These are phyloP conservation scores for Chrysolina americana DNA, from an alignment of 2,888 invertebrate genomes.

Conservation along the genomic window DNA sequence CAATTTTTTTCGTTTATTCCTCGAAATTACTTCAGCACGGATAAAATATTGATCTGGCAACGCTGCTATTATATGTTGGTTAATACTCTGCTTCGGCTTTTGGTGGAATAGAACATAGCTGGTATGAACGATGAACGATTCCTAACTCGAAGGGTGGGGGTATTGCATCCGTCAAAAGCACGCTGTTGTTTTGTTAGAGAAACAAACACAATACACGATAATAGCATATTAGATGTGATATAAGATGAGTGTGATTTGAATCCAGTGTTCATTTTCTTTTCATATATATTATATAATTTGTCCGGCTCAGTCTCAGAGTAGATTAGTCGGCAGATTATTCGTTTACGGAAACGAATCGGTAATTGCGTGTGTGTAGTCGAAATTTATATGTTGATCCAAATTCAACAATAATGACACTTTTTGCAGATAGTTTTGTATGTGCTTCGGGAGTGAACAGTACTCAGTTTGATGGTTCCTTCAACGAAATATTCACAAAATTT, in stretches of 20 bases:
- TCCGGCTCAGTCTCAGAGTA: conserved; percentile 75
- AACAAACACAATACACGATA: conserved; percentile 4
- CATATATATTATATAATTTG: conserved; percentile 58
- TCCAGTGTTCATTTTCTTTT: conserved; percentile 35
- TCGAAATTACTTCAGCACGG: too few species aligned
- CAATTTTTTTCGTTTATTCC: too few species aligned
- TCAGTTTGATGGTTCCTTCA: conserved; percentile 68
- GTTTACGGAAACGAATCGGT: conserved; percentile 27
- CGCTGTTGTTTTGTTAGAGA: conserved; percentile 26
- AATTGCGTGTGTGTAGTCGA: conserved; percentile 32
- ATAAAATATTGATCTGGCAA: conserved; percentile 23
- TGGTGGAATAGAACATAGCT: conserved; percentile 41
- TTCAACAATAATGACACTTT: conserved; percentile 62
- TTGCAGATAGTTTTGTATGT: conserved; percentile 63
- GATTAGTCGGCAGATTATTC: conserved; percentile 71
- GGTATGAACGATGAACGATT: neutral
- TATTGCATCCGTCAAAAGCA: conserved; percentile 48
- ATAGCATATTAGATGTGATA: conserved; percentile 46
- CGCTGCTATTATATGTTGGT: neutral
- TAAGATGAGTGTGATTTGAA: conserved; percentile 50
- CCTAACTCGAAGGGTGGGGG: conserved; percentile 26
- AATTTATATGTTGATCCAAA: conserved; percentile 29
- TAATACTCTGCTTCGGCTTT: neutral
- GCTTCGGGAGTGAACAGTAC: conserved; percentile 65
- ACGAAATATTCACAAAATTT: conserved; percentile 69